Evolutionary conservation across 2,797 vertebrate genomes (phyloP).

Genomic region (Chaunax sp.): DNA sequence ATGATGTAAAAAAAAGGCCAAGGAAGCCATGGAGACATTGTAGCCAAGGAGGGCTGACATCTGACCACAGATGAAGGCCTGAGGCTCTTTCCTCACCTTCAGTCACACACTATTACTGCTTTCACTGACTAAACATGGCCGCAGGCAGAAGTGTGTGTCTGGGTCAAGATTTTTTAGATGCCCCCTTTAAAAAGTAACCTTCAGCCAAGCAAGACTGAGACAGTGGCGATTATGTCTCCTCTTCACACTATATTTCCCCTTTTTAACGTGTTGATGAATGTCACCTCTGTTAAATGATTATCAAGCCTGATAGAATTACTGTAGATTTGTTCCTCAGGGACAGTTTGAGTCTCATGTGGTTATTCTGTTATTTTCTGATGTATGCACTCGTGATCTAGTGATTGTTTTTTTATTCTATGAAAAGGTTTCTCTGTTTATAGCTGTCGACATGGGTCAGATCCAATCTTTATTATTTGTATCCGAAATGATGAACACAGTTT

Average conservation of each 20-base stretch:
- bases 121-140: slow-evolving; percentile 77
- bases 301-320: slow-evolving; percentile 57
- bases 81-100: slow-evolving; percentile 79
- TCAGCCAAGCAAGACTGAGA: slow-evolving; percentile 48
- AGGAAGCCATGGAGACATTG: slow-evolving; percentile 61
- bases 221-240: slow-evolving; percentile 61
- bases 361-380: slow-evolving; percentile 33
- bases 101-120: slow-evolving; percentile 83
- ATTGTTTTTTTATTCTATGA: slow-evolving; percentile 45
- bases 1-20: slow-evolving; percentile 65
- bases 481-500: slow-evolving; percentile 23
- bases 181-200: slow-evolving; percentile 52
- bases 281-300: slow-evolving; percentile 65
- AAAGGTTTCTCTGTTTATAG: slow-evolving; percentile 21
- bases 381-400: slow-evolving; percentile 42
- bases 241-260: slow-evolving; percentile 61
- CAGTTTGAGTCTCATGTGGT: slow-evolving; percentile 39
- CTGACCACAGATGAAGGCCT: slow-evolving; percentile 69
- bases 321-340: slow-evolving; percentile 50
- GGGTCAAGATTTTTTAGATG: slow-evolving; percentile 62
- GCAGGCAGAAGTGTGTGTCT: slow-evolving; percentile 67
- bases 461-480: slow-evolving; percentile 14
- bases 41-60: slow-evolving; percentile 77
- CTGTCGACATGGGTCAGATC: slow-evolving; percentile 32
- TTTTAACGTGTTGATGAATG: slow-evolving; percentile 75